Conservation (phyloP, 1,140 invertebrate genomes). For the Adelges cooleyi region DNA sequence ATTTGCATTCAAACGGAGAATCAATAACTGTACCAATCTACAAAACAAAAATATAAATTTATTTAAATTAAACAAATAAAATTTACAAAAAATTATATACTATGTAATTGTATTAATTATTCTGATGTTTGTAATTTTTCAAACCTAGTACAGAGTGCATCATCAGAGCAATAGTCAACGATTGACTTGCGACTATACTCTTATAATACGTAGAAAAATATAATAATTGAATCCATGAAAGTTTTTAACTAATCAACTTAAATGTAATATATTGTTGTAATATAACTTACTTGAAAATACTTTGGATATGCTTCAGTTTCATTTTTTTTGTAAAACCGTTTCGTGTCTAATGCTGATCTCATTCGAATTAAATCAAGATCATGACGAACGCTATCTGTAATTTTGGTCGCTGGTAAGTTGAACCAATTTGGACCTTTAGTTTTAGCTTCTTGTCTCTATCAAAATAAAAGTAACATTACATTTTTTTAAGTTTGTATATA, state of each 20-base stretch:
- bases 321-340: conserved; percentile 88
- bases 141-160: too few species aligned
- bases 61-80: background rate
- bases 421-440: conserved; percentile 81
- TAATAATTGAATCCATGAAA: too few species aligned
- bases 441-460: conserved; percentile 50
- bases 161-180: too few species aligned
- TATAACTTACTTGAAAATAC: conserved; percentile 80
- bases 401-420: conserved; percentile 69
- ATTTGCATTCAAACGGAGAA: conserved; percentile 58
- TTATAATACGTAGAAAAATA: too few species aligned
- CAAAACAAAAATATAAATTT: conserved; percentile 32
- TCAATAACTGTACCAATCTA: conserved; percentile 64
- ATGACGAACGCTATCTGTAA: conserved; percentile 74
- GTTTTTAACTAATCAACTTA: too few species aligned
- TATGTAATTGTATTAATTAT: too few species aligned
- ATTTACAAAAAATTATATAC: background rate
- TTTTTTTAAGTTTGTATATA: too few species aligned
- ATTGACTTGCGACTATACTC: too few species aligned
- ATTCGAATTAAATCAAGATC: conserved; percentile 82
- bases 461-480: background rate
- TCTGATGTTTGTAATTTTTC: too few species aligned
- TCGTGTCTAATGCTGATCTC: conserved; percentile 82
- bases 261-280: too few species aligned
- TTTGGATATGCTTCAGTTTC: conserved; percentile 76